Conservation (phyloP, 2,888 invertebrate genomes). For the Habroteleia sp. region DNA sequence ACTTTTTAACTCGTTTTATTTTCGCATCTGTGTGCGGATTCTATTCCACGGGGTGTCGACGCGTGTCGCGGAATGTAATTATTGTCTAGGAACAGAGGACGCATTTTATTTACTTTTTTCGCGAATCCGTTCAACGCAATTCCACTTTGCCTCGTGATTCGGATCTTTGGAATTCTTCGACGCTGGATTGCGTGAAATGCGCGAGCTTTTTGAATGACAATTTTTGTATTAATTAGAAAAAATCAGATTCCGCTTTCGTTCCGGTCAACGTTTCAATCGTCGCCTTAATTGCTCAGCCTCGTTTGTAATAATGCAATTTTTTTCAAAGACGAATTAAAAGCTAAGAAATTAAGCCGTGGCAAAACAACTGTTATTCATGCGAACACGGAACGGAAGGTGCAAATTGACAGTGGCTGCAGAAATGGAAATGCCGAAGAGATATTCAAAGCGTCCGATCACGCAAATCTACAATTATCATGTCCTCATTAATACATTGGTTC, state of each 20-base stretch:
- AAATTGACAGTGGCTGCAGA: no score
- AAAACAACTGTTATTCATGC: no score
- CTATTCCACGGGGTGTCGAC: slow-evolving; percentile 39
- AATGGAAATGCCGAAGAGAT: no score
- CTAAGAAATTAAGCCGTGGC: no score
- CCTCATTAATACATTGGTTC: slow-evolving; percentile 12
- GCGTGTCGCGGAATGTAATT: slow-evolving; percentile 58
- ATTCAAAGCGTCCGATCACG: no score
- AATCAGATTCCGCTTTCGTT: background rate
- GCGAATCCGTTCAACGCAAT: slow-evolving; percentile 26
- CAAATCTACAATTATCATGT: slow-evolving; percentile 9
- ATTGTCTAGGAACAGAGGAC: slow-evolving; percentile 43
- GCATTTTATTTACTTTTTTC: slow-evolving; percentile 41
- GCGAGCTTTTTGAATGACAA: slow-evolving; percentile 2
- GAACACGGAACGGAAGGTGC: no score
- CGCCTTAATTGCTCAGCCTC: no score
- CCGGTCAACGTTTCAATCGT: no score
- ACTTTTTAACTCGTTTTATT: slow-evolving; percentile 25
- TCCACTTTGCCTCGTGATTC: slow-evolving; percentile 25
- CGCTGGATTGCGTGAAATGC: slow-evolving; percentile 19
- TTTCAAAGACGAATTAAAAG: no score
- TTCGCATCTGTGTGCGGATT: slow-evolving; percentile 31
- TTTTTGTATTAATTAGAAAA: slow-evolving; percentile 2
- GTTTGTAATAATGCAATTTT: no score
- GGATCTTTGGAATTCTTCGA: slow-evolving; percentile 46